Conservation (phyloP, 2,797 vertebrate genomes). For the Anguilla megastoma region DNA sequence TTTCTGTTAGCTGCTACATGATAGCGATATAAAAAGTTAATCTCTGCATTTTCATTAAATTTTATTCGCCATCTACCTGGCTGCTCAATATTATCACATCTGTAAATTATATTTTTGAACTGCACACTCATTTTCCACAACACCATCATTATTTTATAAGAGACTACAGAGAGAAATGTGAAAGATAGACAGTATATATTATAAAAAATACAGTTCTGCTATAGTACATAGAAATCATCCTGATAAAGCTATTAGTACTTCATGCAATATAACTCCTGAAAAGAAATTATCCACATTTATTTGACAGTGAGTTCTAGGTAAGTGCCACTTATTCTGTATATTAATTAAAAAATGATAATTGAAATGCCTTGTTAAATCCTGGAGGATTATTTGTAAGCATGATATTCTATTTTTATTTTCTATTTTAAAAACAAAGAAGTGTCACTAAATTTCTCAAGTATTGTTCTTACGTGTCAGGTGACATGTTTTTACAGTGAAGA, state of each 20-base stretch:
- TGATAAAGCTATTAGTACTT: neutral
- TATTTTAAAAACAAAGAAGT: constrained; percentile 15
- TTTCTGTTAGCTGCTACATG: constrained; percentile 3
- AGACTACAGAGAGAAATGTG: constrained; percentile 12
- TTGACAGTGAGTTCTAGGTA: neutral
- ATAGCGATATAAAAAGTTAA: constrained; percentile 2
- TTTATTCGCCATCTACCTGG: constrained; percentile 11
- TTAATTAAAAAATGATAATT: constrained; percentile 22
- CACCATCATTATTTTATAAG: neutral
- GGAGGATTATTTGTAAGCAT: neutral
- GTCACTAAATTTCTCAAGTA: constrained; percentile 11
- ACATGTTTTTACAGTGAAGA: constrained; percentile 3
- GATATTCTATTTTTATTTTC: neutral
- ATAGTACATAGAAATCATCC: constrained; percentile 3
- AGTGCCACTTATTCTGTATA: constrained; percentile 18
- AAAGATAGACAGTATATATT: constrained; percentile 4
- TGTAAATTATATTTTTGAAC: constrained; percentile 8
- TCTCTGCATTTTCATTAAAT: constrained; percentile 14
- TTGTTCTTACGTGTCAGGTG: neutral
- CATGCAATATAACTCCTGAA: neutral
- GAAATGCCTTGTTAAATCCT: constrained; percentile 3
- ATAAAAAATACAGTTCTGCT: neutral
- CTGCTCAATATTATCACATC: constrained; percentile 13
- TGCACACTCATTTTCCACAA: constrained; percentile 3
- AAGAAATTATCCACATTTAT: constrained; percentile 10